phyloP scores from a whole-genome alignment of 2,888 invertebrate species.

The Stenolophus ochropezus region DNA sequence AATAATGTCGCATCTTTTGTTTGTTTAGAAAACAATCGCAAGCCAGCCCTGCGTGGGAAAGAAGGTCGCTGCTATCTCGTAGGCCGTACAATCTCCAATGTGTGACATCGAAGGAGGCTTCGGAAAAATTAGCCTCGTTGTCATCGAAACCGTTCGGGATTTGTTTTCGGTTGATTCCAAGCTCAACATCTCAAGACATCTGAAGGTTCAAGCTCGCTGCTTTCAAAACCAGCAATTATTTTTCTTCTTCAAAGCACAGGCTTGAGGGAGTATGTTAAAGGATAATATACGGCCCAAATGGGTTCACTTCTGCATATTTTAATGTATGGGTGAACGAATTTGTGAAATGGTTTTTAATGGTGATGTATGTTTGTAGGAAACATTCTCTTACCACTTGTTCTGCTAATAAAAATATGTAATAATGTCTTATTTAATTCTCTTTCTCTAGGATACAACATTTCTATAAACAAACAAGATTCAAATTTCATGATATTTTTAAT shows the following conservation, averaged over 20 bases:
- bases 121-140: constrained; percentile 57
- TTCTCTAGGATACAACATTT: no score
- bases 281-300: not conserved
- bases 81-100: constrained; percentile 33
- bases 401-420: no score
- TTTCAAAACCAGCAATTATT: not conserved
- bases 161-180: constrained; percentile 55
- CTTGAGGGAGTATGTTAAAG: not conserved
- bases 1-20: not conserved
- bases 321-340: no score
- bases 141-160: constrained; percentile 58
- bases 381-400: no score
- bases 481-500: no score
- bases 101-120: constrained; percentile 53
- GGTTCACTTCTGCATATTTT: not conserved
- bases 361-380: no score
- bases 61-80: constrained; percentile 39
- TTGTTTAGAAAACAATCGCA: not conserved
- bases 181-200: not conserved
- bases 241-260: not conserved
- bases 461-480: no score
- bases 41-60: not conserved
- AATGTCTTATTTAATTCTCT: no score
- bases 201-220: not conserved
- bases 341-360: no score